Evolutionary conservation across 2,113 vertebrate genomes (phyloP).

Genomic region (Protobothrops flavoviridis): DNA sequence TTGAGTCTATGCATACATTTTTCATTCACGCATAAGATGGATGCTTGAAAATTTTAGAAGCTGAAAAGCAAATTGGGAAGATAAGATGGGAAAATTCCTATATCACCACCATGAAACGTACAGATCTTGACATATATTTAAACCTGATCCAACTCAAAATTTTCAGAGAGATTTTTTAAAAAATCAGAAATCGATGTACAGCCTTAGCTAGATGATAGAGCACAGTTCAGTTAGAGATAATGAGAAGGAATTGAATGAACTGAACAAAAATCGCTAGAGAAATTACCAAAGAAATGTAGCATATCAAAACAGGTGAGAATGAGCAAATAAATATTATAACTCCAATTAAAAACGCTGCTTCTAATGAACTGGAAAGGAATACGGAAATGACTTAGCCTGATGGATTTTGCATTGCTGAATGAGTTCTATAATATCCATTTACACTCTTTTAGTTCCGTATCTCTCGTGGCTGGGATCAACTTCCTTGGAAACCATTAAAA

Average conservation of each 20-base stretch:
- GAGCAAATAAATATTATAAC: constrained; percentile 77
- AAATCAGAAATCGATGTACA: constrained; percentile 52
- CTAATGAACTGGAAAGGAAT: constrained; percentile 74
- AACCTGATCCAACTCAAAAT: background rate
- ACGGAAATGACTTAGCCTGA: constrained; percentile 67
- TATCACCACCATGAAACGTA: background rate
- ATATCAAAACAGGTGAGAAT: constrained; percentile 70
- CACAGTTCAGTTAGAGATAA: constrained; percentile 65
- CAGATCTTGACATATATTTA: background rate
- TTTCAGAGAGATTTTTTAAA: constrained; percentile 25
- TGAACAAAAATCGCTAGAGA: constrained; percentile 70
- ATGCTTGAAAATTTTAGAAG: background rate
- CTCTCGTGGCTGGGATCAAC: constrained; percentile 60
- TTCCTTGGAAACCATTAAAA: constrained; percentile 51
- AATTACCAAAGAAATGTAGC: constrained; percentile 74
- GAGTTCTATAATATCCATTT: constrained; percentile 70
- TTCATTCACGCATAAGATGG: background rate
- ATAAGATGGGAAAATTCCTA: background rate
- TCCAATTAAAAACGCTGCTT: constrained; percentile 76
- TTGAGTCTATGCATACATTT: background rate
- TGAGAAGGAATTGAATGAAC: constrained; percentile 63
- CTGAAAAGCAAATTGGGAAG: background rate
- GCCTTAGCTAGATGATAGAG: constrained; percentile 52
- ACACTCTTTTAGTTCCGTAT: constrained; percentile 63
- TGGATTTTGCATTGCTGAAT: constrained; percentile 68